Evolutionary conservation across 1,140 invertebrate species (phyloP).

Genomic region (Panulirus ornatus): DNA sequence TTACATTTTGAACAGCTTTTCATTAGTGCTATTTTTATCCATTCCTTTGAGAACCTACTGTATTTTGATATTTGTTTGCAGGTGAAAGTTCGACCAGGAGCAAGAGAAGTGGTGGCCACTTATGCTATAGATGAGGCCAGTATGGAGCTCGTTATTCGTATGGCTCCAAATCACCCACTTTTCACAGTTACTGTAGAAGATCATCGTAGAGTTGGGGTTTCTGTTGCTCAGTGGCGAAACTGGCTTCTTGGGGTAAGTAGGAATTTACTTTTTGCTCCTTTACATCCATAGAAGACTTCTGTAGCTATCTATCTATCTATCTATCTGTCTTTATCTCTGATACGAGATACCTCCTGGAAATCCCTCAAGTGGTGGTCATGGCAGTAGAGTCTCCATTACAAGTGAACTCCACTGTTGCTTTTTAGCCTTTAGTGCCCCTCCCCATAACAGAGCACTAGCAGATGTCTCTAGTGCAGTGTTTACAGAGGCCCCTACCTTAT

Average conservation of each 20-base stretch:
- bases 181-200: conserved; percentile 85
- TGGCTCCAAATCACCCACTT: conserved; percentile 90
- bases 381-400: no score
- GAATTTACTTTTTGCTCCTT: neutral
- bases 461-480: no score
- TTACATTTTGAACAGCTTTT: no score
- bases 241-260: conserved; percentile 89
- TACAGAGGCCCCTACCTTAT: no score
- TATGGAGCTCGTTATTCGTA: conserved; percentile 87
- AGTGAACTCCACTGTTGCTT: no score
- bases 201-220: conserved; percentile 83
- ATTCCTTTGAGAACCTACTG: no score
- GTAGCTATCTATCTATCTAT: no score
- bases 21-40: no score
- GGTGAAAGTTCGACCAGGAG: conserved; percentile 85
- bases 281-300: neutral
- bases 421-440: no score
- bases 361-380: neutral
- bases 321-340: no score
- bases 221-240: conserved; percentile 83
- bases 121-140: conserved; percentile 90
- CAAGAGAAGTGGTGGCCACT: conserved; percentile 87
- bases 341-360: no score
- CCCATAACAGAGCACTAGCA: no score
- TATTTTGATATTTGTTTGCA: conserved; percentile 77